A percentile compares a stretch with the other conserved stretches of the same genome.
Conservation (phyloP, 2,113 vertebrate genomes). For the Sphaerodactylus townsendi region DNA sequence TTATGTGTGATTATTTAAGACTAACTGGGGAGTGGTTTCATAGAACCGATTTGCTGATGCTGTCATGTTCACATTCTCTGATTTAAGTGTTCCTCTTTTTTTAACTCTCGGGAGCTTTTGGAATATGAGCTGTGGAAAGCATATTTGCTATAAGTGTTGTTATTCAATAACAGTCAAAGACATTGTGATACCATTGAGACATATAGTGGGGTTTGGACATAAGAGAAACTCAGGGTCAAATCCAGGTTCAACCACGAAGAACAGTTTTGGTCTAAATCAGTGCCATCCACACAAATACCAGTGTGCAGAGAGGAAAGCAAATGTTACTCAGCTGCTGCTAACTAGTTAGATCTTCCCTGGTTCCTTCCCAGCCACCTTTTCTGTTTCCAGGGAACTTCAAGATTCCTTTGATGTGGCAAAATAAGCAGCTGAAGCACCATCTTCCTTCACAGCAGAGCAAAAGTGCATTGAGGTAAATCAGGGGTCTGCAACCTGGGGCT, state of each 20-base stretch:
- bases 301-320: too few relatives aligned
- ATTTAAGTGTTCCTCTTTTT: not conserved
- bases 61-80: constrained; percentile 53
- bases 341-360: too few relatives aligned
- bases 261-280: not conserved
- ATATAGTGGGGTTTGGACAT: not conserved
- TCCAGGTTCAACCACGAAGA: not conserved
- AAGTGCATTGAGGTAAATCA: not conserved
- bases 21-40: constrained; percentile 52
- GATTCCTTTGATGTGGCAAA: not conserved
- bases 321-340: too few relatives aligned
- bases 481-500: too few relatives aligned
- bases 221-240: not conserved
- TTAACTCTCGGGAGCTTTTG: not conserved
- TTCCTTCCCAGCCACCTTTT: too few relatives aligned
- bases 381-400: not conserved
- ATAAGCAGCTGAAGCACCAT: not conserved
- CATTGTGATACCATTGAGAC: not conserved
- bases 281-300: not conserved
- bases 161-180: not conserved
- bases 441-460: not conserved
- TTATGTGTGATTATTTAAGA: constrained; percentile 58
- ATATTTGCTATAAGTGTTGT: not conserved
- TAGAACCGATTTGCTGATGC: constrained; percentile 52
- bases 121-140: not conserved